phyloP scores from a whole-genome alignment of 2,797 vertebrate species.

The Cirrhinus mrigala region DNA sequence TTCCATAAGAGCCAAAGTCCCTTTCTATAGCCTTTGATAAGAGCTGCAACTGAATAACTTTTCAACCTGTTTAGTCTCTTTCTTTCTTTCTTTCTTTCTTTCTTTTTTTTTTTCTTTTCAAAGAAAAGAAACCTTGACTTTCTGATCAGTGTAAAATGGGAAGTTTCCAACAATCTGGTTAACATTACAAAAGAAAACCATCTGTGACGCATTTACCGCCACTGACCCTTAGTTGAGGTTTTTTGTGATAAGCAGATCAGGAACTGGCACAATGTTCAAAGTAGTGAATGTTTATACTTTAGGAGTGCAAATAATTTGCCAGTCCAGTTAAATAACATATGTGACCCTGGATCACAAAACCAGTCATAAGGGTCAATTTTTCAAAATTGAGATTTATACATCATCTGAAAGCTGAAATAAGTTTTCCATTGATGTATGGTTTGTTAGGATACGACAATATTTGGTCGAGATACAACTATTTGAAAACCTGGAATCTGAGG shows the following conservation, averaged over 20 bases:
- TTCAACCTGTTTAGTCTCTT: background rate
- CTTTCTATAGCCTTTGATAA: too few relatives aligned
- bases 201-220: slow-evolving; percentile 9
- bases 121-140: background rate
- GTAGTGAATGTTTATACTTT: background rate
- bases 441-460: too few relatives aligned
- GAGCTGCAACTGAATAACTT: background rate
- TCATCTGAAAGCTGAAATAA: too few relatives aligned
- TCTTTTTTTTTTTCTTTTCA: background rate
- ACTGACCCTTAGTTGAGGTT: background rate
- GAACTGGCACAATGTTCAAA: background rate
- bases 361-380: too few relatives aligned
- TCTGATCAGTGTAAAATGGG: background rate
- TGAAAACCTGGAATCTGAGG: too few relatives aligned
- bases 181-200: background rate
- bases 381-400: too few relatives aligned
- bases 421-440: too few relatives aligned
- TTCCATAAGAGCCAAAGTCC: background rate
- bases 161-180: background rate
- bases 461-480: too few relatives aligned
- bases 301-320: background rate
- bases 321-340: background rate
- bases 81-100: background rate
- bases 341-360: too few relatives aligned
- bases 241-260: background rate